Conservation (phyloP, 2,888 invertebrate genomes). For the Blera fallax region DNA sequence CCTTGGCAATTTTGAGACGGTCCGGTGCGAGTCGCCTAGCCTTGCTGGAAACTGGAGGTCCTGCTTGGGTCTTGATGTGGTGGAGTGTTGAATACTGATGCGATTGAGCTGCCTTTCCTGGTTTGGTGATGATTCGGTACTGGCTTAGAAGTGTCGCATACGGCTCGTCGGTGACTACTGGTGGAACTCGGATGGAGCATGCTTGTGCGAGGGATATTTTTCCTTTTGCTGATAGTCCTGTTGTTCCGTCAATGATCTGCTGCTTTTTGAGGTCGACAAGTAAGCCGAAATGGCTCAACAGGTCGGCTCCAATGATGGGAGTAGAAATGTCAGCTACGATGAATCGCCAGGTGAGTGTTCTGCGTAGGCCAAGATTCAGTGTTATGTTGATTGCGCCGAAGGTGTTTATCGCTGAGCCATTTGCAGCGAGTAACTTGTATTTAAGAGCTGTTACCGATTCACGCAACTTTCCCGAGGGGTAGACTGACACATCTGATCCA, state of each 20-base stretch:
- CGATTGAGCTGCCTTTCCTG: not conserved
- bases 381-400: not conserved
- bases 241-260: too few species aligned
- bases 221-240: too few species aligned
- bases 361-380: not conserved
- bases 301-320: too few species aligned
- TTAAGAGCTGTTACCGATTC: too few species aligned
- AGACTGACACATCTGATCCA: not conserved
- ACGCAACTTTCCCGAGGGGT: too few species aligned
- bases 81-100: not conserved
- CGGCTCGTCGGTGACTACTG: not conserved
- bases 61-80: not conserved
- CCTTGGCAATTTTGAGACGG: too few species aligned
- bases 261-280: not conserved
- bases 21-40: not conserved
- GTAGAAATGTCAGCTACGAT: not conserved
- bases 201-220: too few species aligned
- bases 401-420: too few species aligned
- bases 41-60: not conserved
- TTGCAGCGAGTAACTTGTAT: not conserved
- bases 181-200: not conserved
- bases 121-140: not conserved
- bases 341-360: not conserved
- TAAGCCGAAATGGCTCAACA: too few species aligned
- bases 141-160: not conserved